These are phyloP conservation scores for Aricia agestis DNA, from an alignment of 1,140 invertebrate species.

Conservation along the genomic window DNA sequence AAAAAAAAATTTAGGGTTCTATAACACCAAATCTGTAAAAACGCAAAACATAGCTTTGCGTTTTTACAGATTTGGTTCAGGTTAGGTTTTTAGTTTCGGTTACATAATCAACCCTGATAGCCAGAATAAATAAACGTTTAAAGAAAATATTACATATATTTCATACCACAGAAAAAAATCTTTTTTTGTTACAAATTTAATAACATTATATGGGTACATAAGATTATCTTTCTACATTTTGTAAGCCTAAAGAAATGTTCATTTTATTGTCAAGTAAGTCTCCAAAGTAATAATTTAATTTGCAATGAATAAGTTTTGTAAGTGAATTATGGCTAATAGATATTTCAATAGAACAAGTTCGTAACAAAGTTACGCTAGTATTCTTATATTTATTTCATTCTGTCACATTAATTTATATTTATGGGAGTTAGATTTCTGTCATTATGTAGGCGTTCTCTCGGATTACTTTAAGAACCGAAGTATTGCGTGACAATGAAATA, in stretches of 20 bases:
- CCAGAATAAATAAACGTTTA: too few relatives aligned
- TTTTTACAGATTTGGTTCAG: too few relatives aligned
- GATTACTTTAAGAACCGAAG: background rate
- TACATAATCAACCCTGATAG: too few relatives aligned
- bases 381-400: background rate
- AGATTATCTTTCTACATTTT: too few relatives aligned
- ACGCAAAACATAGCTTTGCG: too few relatives aligned
- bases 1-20: too few relatives aligned
- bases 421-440: background rate
- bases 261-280: background rate
- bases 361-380: background rate
- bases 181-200: too few relatives aligned
- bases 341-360: background rate
- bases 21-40: too few relatives aligned
- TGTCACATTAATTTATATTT: constrained; percentile 1
- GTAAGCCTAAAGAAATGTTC: background rate
- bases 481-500: background rate
- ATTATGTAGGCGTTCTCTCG: background rate
- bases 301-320: background rate
- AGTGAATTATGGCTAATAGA: background rate
- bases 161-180: too few relatives aligned
- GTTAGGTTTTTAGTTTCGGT: too few relatives aligned
- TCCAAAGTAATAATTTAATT: background rate
- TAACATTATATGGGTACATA: too few relatives aligned
- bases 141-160: too few relatives aligned